Evolutionary conservation across 2,888 invertebrate genomes (phyloP).

Genomic region (Vandiemenella viatica): DNA sequence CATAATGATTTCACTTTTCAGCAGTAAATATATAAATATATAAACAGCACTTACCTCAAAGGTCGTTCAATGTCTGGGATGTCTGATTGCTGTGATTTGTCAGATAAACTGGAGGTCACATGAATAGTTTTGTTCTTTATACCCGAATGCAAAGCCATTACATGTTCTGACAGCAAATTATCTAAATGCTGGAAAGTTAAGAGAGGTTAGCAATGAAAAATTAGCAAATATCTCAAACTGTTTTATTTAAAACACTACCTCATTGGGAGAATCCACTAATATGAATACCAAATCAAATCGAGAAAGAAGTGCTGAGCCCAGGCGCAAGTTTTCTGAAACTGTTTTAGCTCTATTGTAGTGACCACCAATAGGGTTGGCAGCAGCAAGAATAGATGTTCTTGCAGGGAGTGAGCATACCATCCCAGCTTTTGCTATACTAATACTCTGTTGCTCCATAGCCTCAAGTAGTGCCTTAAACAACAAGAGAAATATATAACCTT

Average conservation of each 20-base stretch:
- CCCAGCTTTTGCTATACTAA: slow-evolving; percentile 83
- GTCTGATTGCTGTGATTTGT: no score
- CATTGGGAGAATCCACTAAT: slow-evolving; percentile 71
- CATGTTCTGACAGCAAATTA: slow-evolving; percentile 62
- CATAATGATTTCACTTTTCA: no score
- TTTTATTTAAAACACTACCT: slow-evolving; percentile 32
- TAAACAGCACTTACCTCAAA: neutral
- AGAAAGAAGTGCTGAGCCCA: slow-evolving; percentile 71
- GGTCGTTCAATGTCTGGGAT: neutral
- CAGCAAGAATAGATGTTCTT: slow-evolving; percentile 73
- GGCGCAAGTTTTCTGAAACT: slow-evolving; percentile 75
- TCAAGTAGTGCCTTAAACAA: slow-evolving; percentile 59
- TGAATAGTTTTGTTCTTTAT: no score
- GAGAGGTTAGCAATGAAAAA: slow-evolving; percentile 7
- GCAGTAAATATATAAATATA: no score
- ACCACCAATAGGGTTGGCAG: slow-evolving; percentile 82
- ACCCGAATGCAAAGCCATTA: slow-evolving; percentile 51
- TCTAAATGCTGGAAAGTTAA: slow-evolving; percentile 48
- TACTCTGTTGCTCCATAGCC: slow-evolving; percentile 86
- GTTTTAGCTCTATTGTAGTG: slow-evolving; percentile 79
- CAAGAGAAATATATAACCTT: slow-evolving; percentile 1
- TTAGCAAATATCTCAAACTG: neutral
- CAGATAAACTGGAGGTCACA: no score
- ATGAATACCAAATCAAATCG: slow-evolving; percentile 89
- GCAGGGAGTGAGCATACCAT: slow-evolving; percentile 72